phyloP scores from a whole-genome alignment of 2,113 vertebrate genomes.

The Oryctolagus cuniculus region DNA sequence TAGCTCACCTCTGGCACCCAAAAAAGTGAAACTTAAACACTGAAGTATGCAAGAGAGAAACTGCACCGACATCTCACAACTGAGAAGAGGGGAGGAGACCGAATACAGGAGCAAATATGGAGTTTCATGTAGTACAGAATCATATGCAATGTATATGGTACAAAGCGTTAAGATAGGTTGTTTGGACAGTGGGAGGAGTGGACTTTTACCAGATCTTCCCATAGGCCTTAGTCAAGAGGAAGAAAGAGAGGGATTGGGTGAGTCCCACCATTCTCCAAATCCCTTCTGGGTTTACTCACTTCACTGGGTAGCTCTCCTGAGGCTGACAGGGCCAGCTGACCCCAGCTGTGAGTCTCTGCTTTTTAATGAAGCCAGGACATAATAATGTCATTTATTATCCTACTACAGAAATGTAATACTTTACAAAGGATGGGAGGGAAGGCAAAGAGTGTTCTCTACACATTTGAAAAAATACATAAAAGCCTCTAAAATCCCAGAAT shows the following conservation, averaged over 20 bases:
- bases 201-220: not conserved
- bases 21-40: not conserved
- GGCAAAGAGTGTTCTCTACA: not conserved
- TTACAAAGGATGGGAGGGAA: not conserved
- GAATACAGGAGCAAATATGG: not conserved
- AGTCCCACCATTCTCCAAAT: not conserved
- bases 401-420: constrained; percentile 19
- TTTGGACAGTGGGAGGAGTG: not conserved
- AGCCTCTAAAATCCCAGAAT: constrained; percentile 54
- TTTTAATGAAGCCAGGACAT: not conserved
- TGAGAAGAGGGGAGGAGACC: not conserved
- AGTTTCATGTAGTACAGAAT: not conserved
- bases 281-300: not conserved
- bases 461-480: constrained; percentile 47
- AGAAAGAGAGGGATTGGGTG: not conserved
- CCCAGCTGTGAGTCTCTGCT: not conserved
- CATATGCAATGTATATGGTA: not conserved
- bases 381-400: constrained; percentile 29
- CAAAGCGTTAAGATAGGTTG: not conserved
- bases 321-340: not conserved
- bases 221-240: not conserved
- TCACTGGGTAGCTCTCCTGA: not conserved
- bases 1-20: not conserved
- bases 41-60: not conserved
- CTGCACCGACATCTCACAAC: not conserved